A percentile compares a stretch with the other conserved stretches of the same genome.
Evolutionary conservation across 2,888 invertebrate species (phyloP).

Genomic region (Diaprepes abbreviatus): DNA sequence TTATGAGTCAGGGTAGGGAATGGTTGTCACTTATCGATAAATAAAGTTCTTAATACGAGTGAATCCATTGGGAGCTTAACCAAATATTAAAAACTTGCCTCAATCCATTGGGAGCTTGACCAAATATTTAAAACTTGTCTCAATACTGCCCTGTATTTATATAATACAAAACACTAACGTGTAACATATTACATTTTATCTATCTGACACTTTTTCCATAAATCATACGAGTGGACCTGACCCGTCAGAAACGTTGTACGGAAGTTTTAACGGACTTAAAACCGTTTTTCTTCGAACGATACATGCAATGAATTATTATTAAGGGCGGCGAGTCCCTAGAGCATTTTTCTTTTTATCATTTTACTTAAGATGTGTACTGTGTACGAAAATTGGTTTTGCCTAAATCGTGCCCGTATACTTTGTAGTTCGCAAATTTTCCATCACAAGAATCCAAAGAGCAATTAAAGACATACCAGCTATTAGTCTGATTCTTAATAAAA

Average conservation of each 20-base stretch:
- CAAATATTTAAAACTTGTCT: too few relatives aligned
- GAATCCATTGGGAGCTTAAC: too few relatives aligned
- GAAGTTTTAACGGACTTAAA: constrained; percentile 27
- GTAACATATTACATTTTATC: constrained; percentile 19
- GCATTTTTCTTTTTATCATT: constrained; percentile 3
- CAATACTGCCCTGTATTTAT: neutral
- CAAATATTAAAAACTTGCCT: too few relatives aligned
- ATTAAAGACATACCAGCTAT: too few relatives aligned
- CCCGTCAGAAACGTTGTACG: constrained; percentile 4
- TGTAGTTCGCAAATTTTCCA: too few relatives aligned
- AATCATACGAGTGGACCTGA: constrained; percentile 13
- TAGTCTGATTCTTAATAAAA: too few relatives aligned
- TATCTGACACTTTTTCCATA: constrained; percentile 11
- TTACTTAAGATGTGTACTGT: neutral
- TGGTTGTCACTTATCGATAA: too few relatives aligned
- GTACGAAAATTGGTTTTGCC: neutral
- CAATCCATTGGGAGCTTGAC: too few relatives aligned
- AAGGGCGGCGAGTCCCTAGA: neutral
- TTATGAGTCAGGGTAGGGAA: too few relatives aligned
- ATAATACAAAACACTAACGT: neutral
- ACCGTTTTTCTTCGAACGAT: constrained; percentile 14
- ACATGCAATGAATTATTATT: constrained; percentile 26
- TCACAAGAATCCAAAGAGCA: too few relatives aligned
- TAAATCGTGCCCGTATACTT: too few relatives aligned
- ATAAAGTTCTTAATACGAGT: too few relatives aligned